Conservation (phyloP, 1,140 invertebrate genomes). For the Plectrocnemia conspersa region DNA sequence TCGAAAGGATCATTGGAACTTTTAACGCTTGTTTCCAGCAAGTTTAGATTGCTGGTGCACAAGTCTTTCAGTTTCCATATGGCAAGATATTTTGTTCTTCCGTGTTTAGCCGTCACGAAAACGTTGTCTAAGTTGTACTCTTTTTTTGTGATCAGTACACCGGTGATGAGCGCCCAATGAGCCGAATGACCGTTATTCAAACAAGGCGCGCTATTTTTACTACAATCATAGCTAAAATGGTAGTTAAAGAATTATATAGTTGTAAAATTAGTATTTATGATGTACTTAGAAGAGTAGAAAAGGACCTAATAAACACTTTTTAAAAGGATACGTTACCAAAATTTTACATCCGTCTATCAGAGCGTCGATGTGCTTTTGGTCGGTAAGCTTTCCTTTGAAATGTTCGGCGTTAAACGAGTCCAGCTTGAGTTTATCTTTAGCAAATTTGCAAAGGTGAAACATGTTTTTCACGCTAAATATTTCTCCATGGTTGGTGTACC, state of each 20-base stretch:
- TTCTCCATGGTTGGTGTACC: slow-evolving; percentile 76
- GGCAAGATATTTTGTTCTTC: slow-evolving; percentile 74
- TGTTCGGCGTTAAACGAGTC: too few species aligned
- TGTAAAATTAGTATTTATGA: too few species aligned
- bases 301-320: background rate
- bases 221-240: slow-evolving; percentile 72
- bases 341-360: slow-evolving; percentile 52
- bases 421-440: slow-evolving; percentile 16
- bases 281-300: too few species aligned
- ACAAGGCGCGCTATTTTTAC: slow-evolving; percentile 79
- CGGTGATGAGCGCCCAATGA: slow-evolving; percentile 76
- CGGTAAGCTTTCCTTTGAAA: slow-evolving; percentile 39
- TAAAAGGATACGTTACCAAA: slow-evolving; percentile 62
- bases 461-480: slow-evolving; percentile 77
- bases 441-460: slow-evolving; percentile 54
- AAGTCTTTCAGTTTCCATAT: slow-evolving; percentile 68
- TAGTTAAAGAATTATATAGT: slow-evolving; percentile 41
- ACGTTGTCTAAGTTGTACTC: slow-evolving; percentile 40
- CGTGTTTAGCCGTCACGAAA: slow-evolving; percentile 72
- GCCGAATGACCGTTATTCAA: slow-evolving; percentile 74
- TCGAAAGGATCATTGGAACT: slow-evolving; percentile 55
- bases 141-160: slow-evolving; percentile 47
- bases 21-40: slow-evolving; percentile 68
- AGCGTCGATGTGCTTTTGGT: slow-evolving; percentile 46
- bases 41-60: slow-evolving; percentile 75